Evolutionary conservation across 64 coral and sea anemone species (phyloP).

Genomic region (Montipora cactus): DNA sequence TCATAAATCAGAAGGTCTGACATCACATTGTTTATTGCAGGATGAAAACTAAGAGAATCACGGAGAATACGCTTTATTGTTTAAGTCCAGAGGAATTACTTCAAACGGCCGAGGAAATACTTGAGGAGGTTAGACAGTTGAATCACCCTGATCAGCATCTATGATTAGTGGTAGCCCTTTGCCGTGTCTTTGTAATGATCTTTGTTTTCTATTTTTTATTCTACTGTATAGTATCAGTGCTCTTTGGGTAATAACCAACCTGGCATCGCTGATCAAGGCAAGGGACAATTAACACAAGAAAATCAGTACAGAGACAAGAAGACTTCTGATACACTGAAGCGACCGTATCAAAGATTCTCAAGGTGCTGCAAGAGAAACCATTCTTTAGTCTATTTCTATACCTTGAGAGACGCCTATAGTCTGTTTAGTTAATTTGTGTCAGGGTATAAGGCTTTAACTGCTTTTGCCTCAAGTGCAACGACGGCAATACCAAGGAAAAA

Average conservation of each 20-base stretch:
- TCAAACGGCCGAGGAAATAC: conserved; percentile 46
- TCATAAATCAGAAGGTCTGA: background rate
- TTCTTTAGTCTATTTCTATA: too few species aligned
- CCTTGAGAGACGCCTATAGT: too few species aligned
- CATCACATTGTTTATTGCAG: background rate
- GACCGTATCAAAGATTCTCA: background rate
- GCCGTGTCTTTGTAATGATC: background rate
- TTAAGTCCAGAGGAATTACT: conserved; percentile 40
- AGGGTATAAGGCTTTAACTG: too few species aligned
- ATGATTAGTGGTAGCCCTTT: background rate
- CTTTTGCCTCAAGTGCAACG: too few species aligned
- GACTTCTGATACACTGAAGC: background rate
- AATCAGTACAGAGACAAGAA: background rate
- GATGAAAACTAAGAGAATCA: background rate
- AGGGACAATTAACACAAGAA: background rate
- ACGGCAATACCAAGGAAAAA: too few species aligned
- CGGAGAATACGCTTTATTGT: conserved; percentile 26
- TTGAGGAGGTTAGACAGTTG: conserved; percentile 1
- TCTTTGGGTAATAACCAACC: background rate
- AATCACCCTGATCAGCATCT: background rate
- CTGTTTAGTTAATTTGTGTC: too few species aligned
- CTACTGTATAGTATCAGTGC: background rate
- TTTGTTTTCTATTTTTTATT: background rate
- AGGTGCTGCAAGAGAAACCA: too few species aligned
- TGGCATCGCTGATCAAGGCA: background rate